Base-by-base conservation (phyloP, 2,888 invertebrate species). In the Altica lythri region DNA sequence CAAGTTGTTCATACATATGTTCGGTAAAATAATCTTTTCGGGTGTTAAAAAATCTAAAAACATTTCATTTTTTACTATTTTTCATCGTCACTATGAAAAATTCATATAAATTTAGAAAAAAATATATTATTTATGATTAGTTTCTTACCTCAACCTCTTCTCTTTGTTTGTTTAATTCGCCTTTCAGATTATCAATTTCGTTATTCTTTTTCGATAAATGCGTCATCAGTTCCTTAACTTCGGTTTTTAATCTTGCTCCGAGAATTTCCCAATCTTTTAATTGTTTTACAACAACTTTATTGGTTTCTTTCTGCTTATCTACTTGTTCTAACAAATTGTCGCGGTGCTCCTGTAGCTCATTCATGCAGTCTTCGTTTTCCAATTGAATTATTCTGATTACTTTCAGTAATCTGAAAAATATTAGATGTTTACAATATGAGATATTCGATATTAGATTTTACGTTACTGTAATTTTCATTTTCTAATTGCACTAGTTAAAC, bases 311-410 rank as follows among this genome's bases (percentile, higher is more conserved):
- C 57, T 76, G 76, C 37, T 75, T 72, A 13, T 72, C 72, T 4
- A 76, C 67, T 62, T 76, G 75, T 34, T 73, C 74, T 10, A 68
- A 67, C 42, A 72, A 66, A 25, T 63, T 65, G 48, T 75, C 86
- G 82, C 83, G 82, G 70, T 88, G 83, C 51, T 83, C 80, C 71
- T 85, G 84, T 53, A 86, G 72, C 62, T 84, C 83, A 60, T 81
- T 83, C 68, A 86, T 83, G 66, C 83, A 84, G 45, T 83, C 84
- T 58, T 85, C 83, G 67, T 85, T 86, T 69, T 88, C 87, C 65
- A 86, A 77, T 69, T 86, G 86, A 67, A 90, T 84, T 64, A 89
- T 88, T 55, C 88, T 81, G 68, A 86, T 77, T 10, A 86, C 85
- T 16, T 49, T 49, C n/a, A 49, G 32, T 12, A 49, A 29, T 10